Conservation (phyloP, 30 jellyfish, hydroid and myxozoan genomes). For the Nemopilema nomurai region DNA sequence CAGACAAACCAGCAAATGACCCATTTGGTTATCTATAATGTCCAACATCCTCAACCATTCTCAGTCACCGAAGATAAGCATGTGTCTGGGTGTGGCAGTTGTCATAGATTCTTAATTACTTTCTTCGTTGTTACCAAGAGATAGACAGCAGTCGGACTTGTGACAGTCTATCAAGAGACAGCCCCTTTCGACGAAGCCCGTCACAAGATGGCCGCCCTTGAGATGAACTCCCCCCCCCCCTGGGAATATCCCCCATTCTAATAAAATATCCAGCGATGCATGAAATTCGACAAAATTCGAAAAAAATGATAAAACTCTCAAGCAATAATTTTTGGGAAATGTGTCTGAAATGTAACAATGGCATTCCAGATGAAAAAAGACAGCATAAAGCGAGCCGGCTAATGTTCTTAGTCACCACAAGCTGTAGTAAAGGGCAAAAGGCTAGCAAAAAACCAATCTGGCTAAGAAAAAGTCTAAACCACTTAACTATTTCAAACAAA, state of each 20-base stretch:
- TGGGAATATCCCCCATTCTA: too few species aligned
- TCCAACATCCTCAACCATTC: too few species aligned
- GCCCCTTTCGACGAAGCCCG: too few species aligned
- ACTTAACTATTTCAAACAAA: background rate
- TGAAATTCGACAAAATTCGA: background rate
- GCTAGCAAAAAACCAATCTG: background rate
- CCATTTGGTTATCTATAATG: too few species aligned
- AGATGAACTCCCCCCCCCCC: too few species aligned
- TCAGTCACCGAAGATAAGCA: background rate
- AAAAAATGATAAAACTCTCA: too few species aligned
- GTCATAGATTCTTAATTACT: background rate
- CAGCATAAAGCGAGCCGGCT: background rate
- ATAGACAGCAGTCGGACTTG: too few species aligned
- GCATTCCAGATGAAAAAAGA: background rate
- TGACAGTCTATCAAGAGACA: too few species aligned
- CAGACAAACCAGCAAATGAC: too few species aligned
- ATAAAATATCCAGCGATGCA: background rate
- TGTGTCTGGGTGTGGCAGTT: background rate
- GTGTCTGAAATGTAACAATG: background rate
- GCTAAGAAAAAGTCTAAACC: background rate
- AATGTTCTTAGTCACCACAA: background rate
- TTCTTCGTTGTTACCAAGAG: too few species aligned
- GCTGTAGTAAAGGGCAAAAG: background rate
- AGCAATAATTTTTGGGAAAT: too few species aligned
- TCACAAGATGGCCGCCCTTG: too few species aligned